Evolutionary conservation across 2,888 invertebrate genomes (phyloP).

Genomic region (Platynereis dumerilii): DNA sequence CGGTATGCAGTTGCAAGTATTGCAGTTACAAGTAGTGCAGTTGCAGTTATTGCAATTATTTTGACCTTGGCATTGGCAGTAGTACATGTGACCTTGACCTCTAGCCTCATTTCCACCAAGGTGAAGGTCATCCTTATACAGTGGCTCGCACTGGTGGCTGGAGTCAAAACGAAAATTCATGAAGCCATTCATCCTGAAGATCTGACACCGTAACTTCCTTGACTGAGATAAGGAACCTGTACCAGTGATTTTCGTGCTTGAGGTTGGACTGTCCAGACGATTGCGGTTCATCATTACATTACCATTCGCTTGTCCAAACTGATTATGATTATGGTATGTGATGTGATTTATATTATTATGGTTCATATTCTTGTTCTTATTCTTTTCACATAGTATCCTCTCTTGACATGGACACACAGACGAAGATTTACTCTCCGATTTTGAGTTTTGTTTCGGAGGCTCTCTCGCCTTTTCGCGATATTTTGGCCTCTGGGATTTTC

Average conservation of each 20-base stretch:
- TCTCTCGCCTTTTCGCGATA: background rate
- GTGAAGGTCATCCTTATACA: too few relatives aligned
- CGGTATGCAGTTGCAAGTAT: too few relatives aligned
- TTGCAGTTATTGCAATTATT: too few relatives aligned
- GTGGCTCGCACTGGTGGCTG: too few relatives aligned
- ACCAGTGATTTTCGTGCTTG: background rate
- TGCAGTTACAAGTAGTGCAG: too few relatives aligned
- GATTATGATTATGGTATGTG: background rate
- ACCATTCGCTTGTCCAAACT: too few relatives aligned
- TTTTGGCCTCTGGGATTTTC: background rate
- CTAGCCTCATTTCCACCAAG: too few relatives aligned
- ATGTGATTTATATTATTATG: background rate
- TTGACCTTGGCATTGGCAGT: too few relatives aligned
- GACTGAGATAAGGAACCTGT: background rate
- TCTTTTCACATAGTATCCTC: background rate
- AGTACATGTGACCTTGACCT: too few relatives aligned
- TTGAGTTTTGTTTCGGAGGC: background rate
- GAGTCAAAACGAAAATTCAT: too few relatives aligned
- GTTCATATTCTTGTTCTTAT: background rate
- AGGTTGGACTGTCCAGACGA: background rate
- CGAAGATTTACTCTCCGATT: background rate
- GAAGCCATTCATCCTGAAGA: too few relatives aligned
- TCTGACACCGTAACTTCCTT: background rate
- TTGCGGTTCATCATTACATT: too few relatives aligned
- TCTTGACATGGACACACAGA: constrained; percentile 3